These are phyloP conservation scores for Pelodytes ibericus DNA, from an alignment of 2,797 vertebrate species.

Conservation along the genomic window DNA sequence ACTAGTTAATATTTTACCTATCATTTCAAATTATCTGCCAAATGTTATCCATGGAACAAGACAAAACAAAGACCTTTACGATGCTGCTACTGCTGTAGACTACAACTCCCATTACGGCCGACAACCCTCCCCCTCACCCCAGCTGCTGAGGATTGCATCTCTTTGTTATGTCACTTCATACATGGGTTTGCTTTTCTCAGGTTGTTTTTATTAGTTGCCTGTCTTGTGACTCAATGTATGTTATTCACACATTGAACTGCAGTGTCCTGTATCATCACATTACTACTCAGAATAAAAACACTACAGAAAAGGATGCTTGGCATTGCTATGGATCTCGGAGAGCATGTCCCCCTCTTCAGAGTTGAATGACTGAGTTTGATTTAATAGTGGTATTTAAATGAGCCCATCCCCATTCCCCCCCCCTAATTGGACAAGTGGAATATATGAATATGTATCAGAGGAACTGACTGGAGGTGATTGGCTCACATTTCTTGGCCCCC, in stretches of 20 bases:
- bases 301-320: neutral
- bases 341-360: constrained; percentile 20
- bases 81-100: neutral
- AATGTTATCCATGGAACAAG: too few species aligned
- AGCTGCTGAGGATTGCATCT: too few species aligned
- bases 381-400: constrained; percentile 44
- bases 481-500: neutral
- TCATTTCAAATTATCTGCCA: too few species aligned
- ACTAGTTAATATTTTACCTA: too few species aligned
- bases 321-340: neutral
- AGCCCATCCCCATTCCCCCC: constrained; percentile 18
- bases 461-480: constrained; percentile 28
- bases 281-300: too few species aligned
- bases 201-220: too few species aligned
- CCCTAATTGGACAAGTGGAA: constrained; percentile 32
- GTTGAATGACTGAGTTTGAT: constrained; percentile 55
- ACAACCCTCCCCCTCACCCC: neutral
- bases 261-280: constrained; percentile 4
- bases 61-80: too few species aligned
- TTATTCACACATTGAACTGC: neutral
- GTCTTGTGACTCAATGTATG: too few species aligned
- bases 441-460: constrained; percentile 39
- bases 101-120: neutral
- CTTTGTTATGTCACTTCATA: too few species aligned
- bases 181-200: too few species aligned